A percentile compares a stretch with the other conserved stretches of the same genome.
Evolutionary conservation across 2,888 invertebrate genomes (phyloP).

Genomic region (Hyles lineata): DNA sequence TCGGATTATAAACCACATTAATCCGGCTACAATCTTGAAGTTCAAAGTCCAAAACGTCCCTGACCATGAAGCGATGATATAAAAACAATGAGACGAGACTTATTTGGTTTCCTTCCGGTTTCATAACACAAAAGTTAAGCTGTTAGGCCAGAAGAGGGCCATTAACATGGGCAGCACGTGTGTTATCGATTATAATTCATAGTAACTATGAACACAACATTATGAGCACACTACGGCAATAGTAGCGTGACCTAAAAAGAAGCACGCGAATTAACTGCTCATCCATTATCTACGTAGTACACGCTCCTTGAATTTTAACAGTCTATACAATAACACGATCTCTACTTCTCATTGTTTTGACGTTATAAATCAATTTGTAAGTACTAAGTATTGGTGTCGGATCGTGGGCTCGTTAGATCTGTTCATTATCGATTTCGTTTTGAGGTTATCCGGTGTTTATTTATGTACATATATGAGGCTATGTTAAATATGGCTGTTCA

Average conservation of each 20-base stretch:
- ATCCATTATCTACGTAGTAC: constrained; percentile 50
- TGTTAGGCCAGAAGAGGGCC: neutral
- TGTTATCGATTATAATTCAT: constrained; percentile 24
- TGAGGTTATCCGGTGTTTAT: too few relatives aligned
- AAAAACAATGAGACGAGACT: neutral
- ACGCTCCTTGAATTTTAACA: constrained; percentile 42
- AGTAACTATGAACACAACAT: neutral
- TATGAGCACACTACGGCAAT: constrained; percentile 18
- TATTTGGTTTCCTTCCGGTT: constrained; percentile 3
- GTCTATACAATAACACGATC: constrained; percentile 37
- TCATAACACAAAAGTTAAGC: neutral
- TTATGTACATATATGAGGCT: too few relatives aligned
- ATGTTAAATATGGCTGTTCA: too few relatives aligned
- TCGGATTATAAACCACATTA: neutral
- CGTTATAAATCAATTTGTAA: neutral
- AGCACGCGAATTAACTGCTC: constrained; percentile 45
- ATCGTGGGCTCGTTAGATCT: neutral
- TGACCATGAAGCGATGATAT: neutral
- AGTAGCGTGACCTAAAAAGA: constrained; percentile 43
- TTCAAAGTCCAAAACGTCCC: neutral
- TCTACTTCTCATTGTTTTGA: constrained; percentile 8
- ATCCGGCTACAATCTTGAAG: neutral
- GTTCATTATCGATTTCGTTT: too few relatives aligned
- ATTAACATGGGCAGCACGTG: constrained; percentile 12
- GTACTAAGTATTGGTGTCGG: too few relatives aligned